These are phyloP conservation scores for Rynchops niger DNA, from an alignment of 2,113 vertebrate species.

Conservation along the genomic window DNA sequence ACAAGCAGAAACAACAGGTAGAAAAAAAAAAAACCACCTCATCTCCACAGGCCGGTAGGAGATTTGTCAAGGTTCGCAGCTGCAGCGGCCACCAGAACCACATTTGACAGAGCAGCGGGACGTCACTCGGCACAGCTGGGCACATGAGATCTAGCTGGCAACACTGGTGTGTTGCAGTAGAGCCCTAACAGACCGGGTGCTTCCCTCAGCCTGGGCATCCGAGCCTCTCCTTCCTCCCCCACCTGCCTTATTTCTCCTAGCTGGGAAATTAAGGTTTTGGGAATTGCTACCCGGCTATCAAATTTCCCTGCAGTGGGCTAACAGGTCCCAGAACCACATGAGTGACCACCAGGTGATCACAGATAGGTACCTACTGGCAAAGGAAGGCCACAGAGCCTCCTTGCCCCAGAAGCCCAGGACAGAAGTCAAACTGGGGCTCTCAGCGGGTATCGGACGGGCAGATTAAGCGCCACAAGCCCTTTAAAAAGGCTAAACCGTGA, in stretches of 20 bases:
- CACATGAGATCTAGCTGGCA: neutral
- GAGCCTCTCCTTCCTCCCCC: neutral
- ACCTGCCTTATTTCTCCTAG: neutral
- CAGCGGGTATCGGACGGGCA: neutral
- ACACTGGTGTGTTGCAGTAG: neutral
- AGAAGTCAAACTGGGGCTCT: neutral
- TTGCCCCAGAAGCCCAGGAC: neutral
- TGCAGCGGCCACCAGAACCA: neutral
- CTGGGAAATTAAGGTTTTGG: neutral
- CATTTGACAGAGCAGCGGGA: neutral
- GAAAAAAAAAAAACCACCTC: neutral
- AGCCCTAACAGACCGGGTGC: neutral
- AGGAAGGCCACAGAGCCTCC: neutral
- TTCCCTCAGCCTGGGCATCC: neutral
- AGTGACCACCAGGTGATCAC: neutral
- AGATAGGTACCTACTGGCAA: neutral
- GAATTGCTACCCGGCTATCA: neutral
- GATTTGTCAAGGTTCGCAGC: neutral
- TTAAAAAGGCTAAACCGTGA: neutral
- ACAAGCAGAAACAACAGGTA: neutral
- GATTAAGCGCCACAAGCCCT: neutral
- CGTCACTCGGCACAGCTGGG: neutral
- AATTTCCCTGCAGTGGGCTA: neutral
- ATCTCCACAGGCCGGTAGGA: neutral
- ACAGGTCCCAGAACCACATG: neutral